A percentile compares a stretch with the other conserved stretches of the same genome.
Evolutionary conservation across 2,888 invertebrate species (phyloP).

Genomic region (Eueremaeus valkanovi): DNA sequence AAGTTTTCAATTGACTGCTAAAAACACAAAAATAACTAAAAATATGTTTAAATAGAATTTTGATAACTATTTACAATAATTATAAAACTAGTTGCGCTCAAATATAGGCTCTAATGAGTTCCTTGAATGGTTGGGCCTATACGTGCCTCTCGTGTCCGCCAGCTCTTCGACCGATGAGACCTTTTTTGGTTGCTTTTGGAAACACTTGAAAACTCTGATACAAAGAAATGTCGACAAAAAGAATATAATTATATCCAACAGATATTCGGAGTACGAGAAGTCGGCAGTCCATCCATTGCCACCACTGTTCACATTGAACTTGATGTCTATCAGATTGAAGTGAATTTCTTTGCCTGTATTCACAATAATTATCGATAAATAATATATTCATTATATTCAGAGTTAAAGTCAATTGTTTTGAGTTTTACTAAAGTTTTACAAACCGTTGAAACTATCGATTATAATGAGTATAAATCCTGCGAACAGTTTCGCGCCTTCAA

Average conservation of each 20-base stretch:
- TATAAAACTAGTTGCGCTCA: not conserved
- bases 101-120: not conserved
- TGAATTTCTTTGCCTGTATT: not conserved
- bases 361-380: not conserved
- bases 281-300: constrained; percentile 30
- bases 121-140: not conserved
- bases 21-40: not conserved
- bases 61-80: not conserved
- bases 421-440: too few relatives aligned
- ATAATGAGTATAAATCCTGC: constrained; percentile 20
- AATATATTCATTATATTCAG: not conserved
- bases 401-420: not conserved
- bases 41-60: not conserved
- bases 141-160: not conserved
- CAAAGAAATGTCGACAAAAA: not conserved
- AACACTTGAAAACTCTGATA: constrained; percentile 7
- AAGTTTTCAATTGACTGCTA: not conserved
- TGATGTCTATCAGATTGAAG: constrained; percentile 13
- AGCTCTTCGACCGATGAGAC: constrained; percentile 1
- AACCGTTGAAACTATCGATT: constrained; percentile 23
- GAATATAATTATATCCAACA: constrained; percentile 11
- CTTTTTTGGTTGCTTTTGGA: not conserved
- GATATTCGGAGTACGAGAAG: constrained; percentile 9
- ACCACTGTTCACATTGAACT: not conserved
- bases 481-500: constrained; percentile 25